Base-by-base conservation (phyloP, 2,888 invertebrate species). In the Pandemis cinnamomeana region DNA sequence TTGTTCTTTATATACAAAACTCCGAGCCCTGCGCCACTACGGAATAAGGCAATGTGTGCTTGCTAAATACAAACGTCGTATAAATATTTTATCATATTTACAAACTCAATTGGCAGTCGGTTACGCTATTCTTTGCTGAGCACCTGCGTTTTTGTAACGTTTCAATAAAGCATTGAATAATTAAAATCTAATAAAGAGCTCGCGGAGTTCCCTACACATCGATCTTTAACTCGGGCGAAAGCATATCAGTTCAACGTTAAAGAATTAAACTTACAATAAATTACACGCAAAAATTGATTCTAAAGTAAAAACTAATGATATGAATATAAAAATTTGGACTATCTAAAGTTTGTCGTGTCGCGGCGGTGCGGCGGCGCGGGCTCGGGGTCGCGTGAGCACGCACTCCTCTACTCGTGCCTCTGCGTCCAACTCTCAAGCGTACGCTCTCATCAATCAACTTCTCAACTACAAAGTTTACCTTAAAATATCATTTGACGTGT, bases 301-400 rank as follows among this genome's bases (percentile, higher is more conserved):
- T 93, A 93, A 93, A 92, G 90, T 93, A 93, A 91, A 91, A 93
- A 84, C 93, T 94, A 94, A 93, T 94, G 93, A 94, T 94, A 94
- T 94, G 93, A 91, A 93, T 87, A 90, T 88, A 90, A 91, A 78
- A 55, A 93, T 93, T 93, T 93, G 82, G 91, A 88, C 93, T 93
- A 93, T 92, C 93, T 93, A 93, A 90, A 82, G 86, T 88, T 84
- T 67, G 68, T 72, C 13, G 88, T 88, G 86, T 81, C 81, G 82
- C 82, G 80, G 80, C 79, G 84, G 81, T 0, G 27, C 82, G 78
- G 80, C 77, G 83, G 84, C 82, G 84, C 82, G 83, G 83, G 82
- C 83, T 83, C 82, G 84, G 80, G 78, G 73, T 76, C 83, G 79
- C 79, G 78, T 75, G 78, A 81, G 80, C 84, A 75, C 85, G 83